Conservation (phyloP, 2,797 vertebrate genomes). For the Pagetopsis macropterus region DNA sequence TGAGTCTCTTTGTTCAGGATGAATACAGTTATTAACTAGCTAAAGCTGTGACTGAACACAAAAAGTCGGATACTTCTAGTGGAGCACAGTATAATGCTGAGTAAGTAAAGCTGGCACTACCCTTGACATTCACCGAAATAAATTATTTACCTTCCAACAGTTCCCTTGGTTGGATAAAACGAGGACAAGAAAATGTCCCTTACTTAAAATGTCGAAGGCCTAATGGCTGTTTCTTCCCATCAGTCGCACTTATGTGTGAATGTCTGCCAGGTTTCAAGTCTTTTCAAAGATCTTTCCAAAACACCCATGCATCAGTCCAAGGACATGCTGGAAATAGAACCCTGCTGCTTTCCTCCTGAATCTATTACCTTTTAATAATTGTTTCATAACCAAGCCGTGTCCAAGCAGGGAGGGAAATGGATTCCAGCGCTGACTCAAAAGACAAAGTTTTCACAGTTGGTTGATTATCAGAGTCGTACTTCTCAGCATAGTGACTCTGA, state of each 20-base stretch:
- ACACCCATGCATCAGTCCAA: constrained; percentile 2
- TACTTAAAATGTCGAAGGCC: constrained; percentile 49
- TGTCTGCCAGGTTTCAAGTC: constrained; percentile 38
- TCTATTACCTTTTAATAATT: constrained; percentile 51
- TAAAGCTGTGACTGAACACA: constrained; percentile 16
- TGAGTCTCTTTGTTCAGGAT: not conserved
- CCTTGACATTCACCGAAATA: constrained; percentile 45
- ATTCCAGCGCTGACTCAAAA: constrained; percentile 61
- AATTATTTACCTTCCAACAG: constrained; percentile 65
- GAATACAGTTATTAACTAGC: not conserved
- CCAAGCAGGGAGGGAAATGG: constrained; percentile 26
- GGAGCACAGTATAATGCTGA: constrained; percentile 40
- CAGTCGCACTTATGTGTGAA: constrained; percentile 30
- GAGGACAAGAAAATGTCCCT: constrained; percentile 38
- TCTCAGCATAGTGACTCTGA: constrained; percentile 51
- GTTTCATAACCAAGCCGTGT: constrained; percentile 49
- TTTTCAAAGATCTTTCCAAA: constrained; percentile 34
- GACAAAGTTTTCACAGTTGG: constrained; percentile 71
- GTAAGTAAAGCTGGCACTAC: constrained; percentile 35
- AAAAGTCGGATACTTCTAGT: not conserved
- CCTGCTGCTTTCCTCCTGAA: constrained; percentile 36
- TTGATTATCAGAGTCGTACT: constrained; percentile 58
- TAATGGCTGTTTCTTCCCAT: constrained; percentile 42
- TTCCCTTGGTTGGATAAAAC: constrained; percentile 43
- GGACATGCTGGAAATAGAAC: constrained; percentile 41